Base-by-base conservation (phyloP, 2,797 vertebrate genomes). In the Rallus crepitans region DNA sequence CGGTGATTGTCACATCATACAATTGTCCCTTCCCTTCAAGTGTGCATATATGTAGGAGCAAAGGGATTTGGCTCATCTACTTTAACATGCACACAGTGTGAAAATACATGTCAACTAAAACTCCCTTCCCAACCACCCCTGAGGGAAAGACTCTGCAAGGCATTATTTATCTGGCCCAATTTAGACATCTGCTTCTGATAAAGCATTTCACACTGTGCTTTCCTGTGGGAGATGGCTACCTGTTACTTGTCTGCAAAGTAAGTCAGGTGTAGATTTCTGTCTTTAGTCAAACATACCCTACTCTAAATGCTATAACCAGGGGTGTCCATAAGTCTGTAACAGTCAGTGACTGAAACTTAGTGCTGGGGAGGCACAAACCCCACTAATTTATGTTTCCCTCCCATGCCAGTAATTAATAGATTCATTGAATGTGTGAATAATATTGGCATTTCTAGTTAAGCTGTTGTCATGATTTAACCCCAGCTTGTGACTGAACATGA, bases 181-280 rank as follows among this genome's bases (percentile, higher is more conserved):
- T 61, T 39, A 42, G 56, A 27, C 5, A 33, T 35, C 15, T 2
- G 1, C 8, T 66, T 30, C 47, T 59, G 25, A 33, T n/a, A 25
- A 48, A 79, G 0, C 11, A 14, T 79, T 84, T 79, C 17, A 57
- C 7, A 3, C 4, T 30, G 30, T 59, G 33, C 31, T 61, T 3
- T 28, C 15, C 0, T 2, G 20, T 31, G 33, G 40, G 40, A 76
- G 19, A 0, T 50, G 28, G 6, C 15, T 72, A 20, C 27, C 17
- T 85, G 7, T 33, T 81, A 15, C 31, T 45, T 75, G 16, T 24
- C 45, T 84, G 23, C 31, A 82, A 57, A 71, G 24, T 25, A 57
- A 78, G 20, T 24, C 50, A 61, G 28, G 20, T 65, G 20, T n/a
- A 68, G 31, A 17, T 3, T n/a, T 42, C 11, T 19, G 1, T 31